These are phyloP conservation scores for Noctua fimbriata DNA, from an alignment of 2,888 invertebrate species.

Conservation along the genomic window DNA sequence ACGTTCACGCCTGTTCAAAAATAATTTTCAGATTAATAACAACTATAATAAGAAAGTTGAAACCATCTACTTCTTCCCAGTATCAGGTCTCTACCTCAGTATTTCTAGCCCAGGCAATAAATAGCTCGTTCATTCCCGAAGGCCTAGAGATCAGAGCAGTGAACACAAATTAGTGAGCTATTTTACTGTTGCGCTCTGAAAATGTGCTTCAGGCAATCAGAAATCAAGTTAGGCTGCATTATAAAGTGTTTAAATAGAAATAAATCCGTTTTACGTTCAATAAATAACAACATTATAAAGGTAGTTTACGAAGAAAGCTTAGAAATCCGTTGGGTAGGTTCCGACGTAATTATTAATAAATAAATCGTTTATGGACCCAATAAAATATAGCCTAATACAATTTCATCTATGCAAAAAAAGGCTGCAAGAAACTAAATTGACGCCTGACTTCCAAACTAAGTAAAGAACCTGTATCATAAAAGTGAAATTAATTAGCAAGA, in stretches of 20 bases:
- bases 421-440: no score
- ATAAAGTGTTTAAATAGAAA: conserved; percentile 29
- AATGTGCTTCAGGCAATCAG: conserved; percentile 41
- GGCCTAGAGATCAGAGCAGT: conserved; percentile 12
- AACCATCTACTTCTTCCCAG: background rate
- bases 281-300: conserved; percentile 16
- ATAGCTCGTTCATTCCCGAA: conserved; percentile 33
- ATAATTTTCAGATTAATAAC: background rate
- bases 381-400: no score
- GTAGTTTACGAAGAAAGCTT: background rate
- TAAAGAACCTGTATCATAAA: no score
- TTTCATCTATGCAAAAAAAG: no score
- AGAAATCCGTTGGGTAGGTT: background rate
- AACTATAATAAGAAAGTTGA: background rate
- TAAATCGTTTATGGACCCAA: no score
- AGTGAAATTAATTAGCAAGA: background rate
- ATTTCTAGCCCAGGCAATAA: conserved; percentile 23
- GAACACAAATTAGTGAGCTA: conserved; percentile 37
- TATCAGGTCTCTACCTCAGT: background rate
- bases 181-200: conserved; percentile 36
- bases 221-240: conserved; percentile 19
- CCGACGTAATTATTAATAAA: background rate
- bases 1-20: background rate
- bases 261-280: conserved; percentile 23
- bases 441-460: no score